Evolutionary conservation across 2,113 vertebrate genomes (phyloP), one percentile per base, ranked within the genome.

Genomic region (Mesocricetus auratus): DNA sequence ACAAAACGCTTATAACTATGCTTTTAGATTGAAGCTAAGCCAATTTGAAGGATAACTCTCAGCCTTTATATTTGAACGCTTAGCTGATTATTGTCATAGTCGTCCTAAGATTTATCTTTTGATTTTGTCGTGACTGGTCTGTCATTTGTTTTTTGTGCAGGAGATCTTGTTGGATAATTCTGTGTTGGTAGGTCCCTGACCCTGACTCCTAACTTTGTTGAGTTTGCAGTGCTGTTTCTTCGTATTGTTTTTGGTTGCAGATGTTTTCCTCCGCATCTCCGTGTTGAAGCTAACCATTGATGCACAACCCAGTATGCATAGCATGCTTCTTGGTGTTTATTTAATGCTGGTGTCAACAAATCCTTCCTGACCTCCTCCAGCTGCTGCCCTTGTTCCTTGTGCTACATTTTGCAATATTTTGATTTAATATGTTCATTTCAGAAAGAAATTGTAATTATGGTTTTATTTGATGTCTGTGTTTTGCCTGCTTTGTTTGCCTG

Each of bases 81-180:
- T 95, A 98, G 96, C 94, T 93, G 93, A 95, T 62, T 98, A 93
- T 97, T 97, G 91, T 98, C 96, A 96, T 66, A 98, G 96, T 98
- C 98, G 93, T 94, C 98, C 93, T 97, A 90, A 93, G 97, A 96
- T 93, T 96, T 98, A 91, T 97, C 96, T 98, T 98, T 98, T 97
- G 97, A 77, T 98, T 58, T 98, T 98, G 91, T 98, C 98, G 87
- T 99, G 98, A 99, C 98, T 97, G 82, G 98, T 98, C 97, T 99
- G 98, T 99, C 97, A 8, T 99, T 98, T 99, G 98, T 98, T 99
- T 98, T 98, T 98, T 98, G 98, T 99, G 97, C 99, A 99, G 99
- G 99, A 99, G 97, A 99, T 99, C 98, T 99, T 99, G 98, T 99
- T 99, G 99, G 99, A 99, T 99, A 99, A 99, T 99, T 99, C 99